Evolutionary conservation across 92 coral and sea anemone genomes (phyloP), one percentile per base, ranked within the genome.

Genomic region (Paragorgia papillata): DNA sequence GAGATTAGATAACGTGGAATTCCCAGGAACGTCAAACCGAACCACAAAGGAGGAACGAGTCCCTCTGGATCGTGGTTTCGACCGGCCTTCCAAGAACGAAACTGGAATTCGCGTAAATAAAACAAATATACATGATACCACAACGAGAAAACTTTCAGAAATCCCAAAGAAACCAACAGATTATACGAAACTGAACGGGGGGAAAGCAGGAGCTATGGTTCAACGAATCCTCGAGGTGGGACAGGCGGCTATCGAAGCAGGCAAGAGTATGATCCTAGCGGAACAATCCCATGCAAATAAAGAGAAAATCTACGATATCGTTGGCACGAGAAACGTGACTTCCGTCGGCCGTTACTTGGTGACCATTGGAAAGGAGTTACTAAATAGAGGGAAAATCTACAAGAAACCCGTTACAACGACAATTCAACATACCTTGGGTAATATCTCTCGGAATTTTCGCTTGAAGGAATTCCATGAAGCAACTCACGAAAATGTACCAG

Each of bases 201-300:
- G 34, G 9, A 34, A 71, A 1, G 34, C 8, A 9, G 76, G 78
- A 12, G 89, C 85, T 58, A 87, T 90, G 22, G 83, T 87, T 6
- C 85, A 83, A 44, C 84, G 89, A 63, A 69, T 94, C 29, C 66
- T 90, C 71, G 87, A 89, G 31, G 90, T 94, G 30, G 98, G 98
- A 7, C 88, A 87, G 43, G 85, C 90, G 26, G 90, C 97, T 0
- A 83, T 90, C 2, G 89, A 94, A 24, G 90, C 92, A 9, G 98
- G 98, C 26, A 15, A 80, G 40, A 89, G 68, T 24, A 85, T 94
- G 86, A 55, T 89, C 1, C 73, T 57, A 21, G 82, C 79, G 18
- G 66, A 80, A 37, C 46, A 67, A n/a, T 71, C 64, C 21, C 62
- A 53, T 21, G 64, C 22, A n/a, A 58, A 55, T 21, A 55, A 71